These are phyloP conservation scores for Mareca penelope DNA, from an alignment of 2,797 vertebrate species.

Conservation along the genomic window DNA sequence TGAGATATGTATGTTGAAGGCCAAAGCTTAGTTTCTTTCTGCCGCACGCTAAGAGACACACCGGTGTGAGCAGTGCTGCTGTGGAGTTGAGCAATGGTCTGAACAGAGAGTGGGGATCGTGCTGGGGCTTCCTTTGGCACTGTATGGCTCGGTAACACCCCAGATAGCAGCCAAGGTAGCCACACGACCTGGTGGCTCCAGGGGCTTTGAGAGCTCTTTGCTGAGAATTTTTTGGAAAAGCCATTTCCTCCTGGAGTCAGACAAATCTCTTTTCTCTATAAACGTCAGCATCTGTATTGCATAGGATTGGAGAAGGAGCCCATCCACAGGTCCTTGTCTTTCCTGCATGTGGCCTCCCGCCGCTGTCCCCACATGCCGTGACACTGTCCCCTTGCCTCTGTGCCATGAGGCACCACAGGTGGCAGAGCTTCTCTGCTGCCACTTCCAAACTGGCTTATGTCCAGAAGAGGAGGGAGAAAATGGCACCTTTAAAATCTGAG, in stretches of 20 bases:
- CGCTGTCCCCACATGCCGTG: fast-evolving
- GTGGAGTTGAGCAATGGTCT: neutral
- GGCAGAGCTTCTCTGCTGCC: neutral
- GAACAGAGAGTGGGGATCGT: neutral
- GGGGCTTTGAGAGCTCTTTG: neutral
- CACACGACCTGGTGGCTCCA: neutral
- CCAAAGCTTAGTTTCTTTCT: neutral
- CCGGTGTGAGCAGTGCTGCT: neutral
- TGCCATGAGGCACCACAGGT: too few relatives aligned
- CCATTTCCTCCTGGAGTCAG: neutral
- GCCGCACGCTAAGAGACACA: neutral
- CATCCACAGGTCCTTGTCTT: neutral
- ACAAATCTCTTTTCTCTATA: neutral
- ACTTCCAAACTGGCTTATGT: neutral
- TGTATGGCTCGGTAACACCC: too few relatives aligned
- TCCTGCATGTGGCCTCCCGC: neutral
- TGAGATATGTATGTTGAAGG: neutral
- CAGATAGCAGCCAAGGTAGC: too few relatives aligned
- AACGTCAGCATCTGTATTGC: neutral
- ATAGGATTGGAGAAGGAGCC: neutral
- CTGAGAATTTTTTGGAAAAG: neutral
- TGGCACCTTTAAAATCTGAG: neutral
- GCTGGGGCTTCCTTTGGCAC: neutral
- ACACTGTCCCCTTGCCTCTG: neutral
- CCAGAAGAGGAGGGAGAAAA: neutral